A percentile compares a stretch with the other conserved stretches of the same genome.
Conservation (phyloP, 2,888 invertebrate genomes). For the Drosophila maculinotata region DNA sequence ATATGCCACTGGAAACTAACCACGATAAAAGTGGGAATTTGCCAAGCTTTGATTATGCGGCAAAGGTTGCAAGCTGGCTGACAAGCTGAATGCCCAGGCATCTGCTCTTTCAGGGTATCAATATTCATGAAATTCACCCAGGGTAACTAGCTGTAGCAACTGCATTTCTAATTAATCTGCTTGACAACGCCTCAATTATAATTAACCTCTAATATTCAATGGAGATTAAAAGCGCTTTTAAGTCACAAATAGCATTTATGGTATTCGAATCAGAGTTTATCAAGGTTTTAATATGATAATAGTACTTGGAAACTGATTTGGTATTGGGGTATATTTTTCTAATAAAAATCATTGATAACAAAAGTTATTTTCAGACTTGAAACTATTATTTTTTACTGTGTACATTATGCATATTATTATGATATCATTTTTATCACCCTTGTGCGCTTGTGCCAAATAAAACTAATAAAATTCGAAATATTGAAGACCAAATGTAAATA, state of each 20-base stretch:
- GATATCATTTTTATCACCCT: too few species aligned
- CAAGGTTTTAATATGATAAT: too few species aligned
- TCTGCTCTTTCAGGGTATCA: constrained; percentile 3
- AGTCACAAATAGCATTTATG: constrained; percentile 11
- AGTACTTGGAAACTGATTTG: too few species aligned
- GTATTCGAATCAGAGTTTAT: too few species aligned
- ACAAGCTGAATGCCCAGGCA: constrained; percentile 3
- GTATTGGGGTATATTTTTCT: too few species aligned
- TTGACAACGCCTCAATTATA: constrained; percentile 29
- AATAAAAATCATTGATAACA: too few species aligned
- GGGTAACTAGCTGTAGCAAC: background rate
- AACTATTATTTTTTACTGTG: too few species aligned
- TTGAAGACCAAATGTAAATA: constrained; percentile 57
- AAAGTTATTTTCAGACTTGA: too few species aligned
- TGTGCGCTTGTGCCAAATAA: background rate
- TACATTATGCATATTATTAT: too few species aligned
- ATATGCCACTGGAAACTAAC: constrained; percentile 59
- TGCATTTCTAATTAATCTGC: constrained; percentile 1
- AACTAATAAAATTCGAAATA: constrained; percentile 66
- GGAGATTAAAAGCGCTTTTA: constrained; percentile 10
- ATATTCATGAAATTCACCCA: constrained; percentile 20
- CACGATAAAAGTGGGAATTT: constrained; percentile 42
- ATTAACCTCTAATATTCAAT: constrained; percentile 50
- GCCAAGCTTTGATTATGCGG: constrained; percentile 28
- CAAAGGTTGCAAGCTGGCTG: constrained; percentile 26